These are phyloP conservation scores for Anguilla megastoma DNA, from an alignment of 2,797 vertebrate species.

Conservation along the genomic window DNA sequence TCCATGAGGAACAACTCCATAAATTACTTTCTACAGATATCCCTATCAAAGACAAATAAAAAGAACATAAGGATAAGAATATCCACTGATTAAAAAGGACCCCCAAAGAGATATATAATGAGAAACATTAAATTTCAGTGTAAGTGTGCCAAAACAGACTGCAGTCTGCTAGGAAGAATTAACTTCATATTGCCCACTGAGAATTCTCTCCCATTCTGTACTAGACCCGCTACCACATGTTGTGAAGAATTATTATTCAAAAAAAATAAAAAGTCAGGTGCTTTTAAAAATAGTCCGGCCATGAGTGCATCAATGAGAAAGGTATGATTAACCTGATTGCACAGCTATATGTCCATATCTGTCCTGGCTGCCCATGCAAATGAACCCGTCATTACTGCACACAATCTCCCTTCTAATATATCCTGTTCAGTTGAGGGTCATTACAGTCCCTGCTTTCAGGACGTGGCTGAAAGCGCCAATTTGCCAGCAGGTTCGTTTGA, in stretches of 20 bases:
- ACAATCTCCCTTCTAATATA: not conserved
- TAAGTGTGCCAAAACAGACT: not conserved
- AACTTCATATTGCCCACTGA: not conserved
- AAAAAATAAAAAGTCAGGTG: not conserved
- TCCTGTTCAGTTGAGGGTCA: constrained; percentile 9
- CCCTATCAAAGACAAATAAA: not conserved
- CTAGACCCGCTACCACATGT: not conserved
- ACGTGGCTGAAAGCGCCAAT: not conserved
- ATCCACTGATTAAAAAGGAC: not conserved
- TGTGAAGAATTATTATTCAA: not conserved
- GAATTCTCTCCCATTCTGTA: not conserved
- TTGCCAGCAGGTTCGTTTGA: constrained; percentile 7
- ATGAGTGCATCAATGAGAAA: no score
- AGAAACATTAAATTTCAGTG: not conserved
- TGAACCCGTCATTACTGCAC: not conserved
- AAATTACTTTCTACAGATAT: not conserved
- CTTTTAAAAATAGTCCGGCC: not conserved
- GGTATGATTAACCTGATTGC: constrained; percentile 9
- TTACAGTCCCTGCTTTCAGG: not conserved
- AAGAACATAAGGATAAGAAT: not conserved
- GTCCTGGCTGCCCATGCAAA: not conserved
- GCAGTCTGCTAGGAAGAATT: not conserved
- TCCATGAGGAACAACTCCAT: not conserved
- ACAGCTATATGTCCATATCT: not conserved
- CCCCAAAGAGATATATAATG: not conserved